Evolutionary conservation across 2,888 invertebrate species (phyloP).

Genomic region (Drosophila fungiperda): DNA sequence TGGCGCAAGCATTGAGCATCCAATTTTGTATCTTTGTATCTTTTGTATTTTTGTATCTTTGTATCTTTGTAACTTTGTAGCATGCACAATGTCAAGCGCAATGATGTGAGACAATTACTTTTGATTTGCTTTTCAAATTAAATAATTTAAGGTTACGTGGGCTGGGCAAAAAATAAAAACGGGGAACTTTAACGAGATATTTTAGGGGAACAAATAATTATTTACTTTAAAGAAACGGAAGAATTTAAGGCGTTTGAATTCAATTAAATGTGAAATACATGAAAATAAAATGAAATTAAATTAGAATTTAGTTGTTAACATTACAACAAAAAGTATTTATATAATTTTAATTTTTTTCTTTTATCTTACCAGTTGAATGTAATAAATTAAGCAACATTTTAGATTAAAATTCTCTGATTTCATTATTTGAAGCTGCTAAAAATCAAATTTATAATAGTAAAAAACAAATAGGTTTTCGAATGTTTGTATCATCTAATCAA

Average conservation of each 20-base stretch:
- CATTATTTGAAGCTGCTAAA: neutral
- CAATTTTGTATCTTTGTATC: slow-evolving; percentile 15
- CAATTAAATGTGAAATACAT: neutral
- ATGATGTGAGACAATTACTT: slow-evolving; percentile 73
- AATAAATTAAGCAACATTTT: too few species aligned
- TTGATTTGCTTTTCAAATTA: slow-evolving; percentile 66
- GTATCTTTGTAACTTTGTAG: neutral
- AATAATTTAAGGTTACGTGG: slow-evolving; percentile 39
- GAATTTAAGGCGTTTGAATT: neutral
- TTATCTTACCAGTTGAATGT: too few species aligned
- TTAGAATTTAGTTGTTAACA: neutral
- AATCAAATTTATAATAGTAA: neutral
- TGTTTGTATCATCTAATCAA: slow-evolving; percentile 52
- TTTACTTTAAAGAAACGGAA: neutral
- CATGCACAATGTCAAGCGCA: slow-evolving; percentile 76
- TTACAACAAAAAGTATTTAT: neutral
- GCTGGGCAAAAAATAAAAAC: neutral
- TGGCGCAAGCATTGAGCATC: slow-evolving; percentile 2
- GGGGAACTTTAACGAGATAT: neutral
- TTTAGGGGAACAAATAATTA: neutral
- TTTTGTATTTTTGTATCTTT: neutral
- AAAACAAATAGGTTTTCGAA: neutral
- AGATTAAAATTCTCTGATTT: too few species aligned
- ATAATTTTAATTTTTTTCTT: neutral
- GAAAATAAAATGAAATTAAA: neutral